Conservation (phyloP, 2,113 vertebrate species). For the Odontesthes bonariensis region DNA sequence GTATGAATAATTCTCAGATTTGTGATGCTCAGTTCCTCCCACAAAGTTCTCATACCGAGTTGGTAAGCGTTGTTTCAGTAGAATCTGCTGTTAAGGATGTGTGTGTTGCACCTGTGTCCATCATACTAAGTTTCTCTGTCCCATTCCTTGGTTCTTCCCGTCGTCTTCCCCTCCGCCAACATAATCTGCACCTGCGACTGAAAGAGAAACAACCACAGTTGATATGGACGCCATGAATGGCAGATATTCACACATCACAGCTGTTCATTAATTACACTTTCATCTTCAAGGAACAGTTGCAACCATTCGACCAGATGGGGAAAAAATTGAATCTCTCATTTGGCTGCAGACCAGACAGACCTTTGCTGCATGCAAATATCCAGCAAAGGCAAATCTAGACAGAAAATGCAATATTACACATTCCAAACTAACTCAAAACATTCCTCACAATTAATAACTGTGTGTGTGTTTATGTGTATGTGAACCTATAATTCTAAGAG, state of each 20-base stretch:
- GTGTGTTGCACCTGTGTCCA: constrained; percentile 25
- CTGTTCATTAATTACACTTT: neutral
- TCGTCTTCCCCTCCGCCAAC: constrained; percentile 38
- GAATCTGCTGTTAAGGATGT: constrained; percentile 12
- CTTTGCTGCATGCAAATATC: neutral
- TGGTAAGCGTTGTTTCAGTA: constrained; percentile 26
- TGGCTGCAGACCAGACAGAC: neutral
- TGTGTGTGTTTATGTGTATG: no score
- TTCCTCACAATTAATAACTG: no score
- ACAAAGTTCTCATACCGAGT: constrained; percentile 55
- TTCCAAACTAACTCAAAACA: no score
- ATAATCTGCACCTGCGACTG: constrained; percentile 61
- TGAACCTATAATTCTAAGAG: no score
- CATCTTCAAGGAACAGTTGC: neutral
- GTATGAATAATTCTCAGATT: constrained; percentile 23
- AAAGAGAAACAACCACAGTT: constrained; percentile 2
- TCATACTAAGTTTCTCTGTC: constrained; percentile 72
- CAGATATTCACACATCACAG: neutral
- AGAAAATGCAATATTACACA: no score
- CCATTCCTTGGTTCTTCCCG: constrained; percentile 59
- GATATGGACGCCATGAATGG: neutral
- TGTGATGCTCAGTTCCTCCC: neutral
- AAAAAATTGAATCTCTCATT: neutral
- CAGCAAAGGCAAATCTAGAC: neutral
- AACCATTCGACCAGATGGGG: neutral